Conservation (phyloP, 2,797 vertebrate species). For the Sebastes oblongus region DNA sequence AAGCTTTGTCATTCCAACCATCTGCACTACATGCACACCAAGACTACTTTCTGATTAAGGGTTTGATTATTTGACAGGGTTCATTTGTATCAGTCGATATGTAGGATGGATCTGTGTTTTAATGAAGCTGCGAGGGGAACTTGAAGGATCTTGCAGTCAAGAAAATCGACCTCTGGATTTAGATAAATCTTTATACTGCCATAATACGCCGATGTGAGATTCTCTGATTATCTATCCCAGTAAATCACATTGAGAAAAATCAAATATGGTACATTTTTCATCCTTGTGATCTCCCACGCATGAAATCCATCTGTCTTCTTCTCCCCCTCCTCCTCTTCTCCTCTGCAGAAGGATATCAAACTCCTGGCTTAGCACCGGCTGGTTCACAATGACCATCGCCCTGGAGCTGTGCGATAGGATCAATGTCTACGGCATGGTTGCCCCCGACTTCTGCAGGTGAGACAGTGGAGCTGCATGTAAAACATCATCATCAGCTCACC, state of each 20-base stretch:
- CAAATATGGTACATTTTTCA: constrained; percentile 14
- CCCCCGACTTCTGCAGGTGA: constrained; percentile 99
- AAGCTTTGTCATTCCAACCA: constrained; percentile 20
- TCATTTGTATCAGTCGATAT: constrained; percentile 61
- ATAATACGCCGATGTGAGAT: constrained; percentile 29
- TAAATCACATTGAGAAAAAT: constrained; percentile 38
- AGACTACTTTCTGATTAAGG: constrained; percentile 54
- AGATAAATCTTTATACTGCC: constrained; percentile 57
- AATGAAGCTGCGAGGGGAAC: constrained; percentile 61
- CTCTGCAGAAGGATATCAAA: constrained; percentile 92
- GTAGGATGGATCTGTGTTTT: constrained; percentile 63
- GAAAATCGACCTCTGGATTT: constrained; percentile 50
- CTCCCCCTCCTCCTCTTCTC: background rate
- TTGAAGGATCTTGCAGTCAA: constrained; percentile 49
- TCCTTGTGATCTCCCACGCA: constrained; percentile 51
- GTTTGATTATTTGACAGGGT: constrained; percentile 71
- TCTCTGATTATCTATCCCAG: constrained; percentile 41
- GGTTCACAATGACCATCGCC: constrained; percentile 99
- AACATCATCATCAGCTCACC: background rate
- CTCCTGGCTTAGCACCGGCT: constrained; percentile 98
- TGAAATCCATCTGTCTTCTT: constrained; percentile 35
- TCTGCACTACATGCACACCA: constrained; percentile 10
- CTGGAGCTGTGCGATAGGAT: constrained; percentile 96
- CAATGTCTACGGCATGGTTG: constrained; percentile 97
- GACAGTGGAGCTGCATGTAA: constrained; percentile 45